Evolutionary conservation across 2,888 invertebrate genomes (phyloP).

Genomic region (Mythimna vitellina): DNA sequence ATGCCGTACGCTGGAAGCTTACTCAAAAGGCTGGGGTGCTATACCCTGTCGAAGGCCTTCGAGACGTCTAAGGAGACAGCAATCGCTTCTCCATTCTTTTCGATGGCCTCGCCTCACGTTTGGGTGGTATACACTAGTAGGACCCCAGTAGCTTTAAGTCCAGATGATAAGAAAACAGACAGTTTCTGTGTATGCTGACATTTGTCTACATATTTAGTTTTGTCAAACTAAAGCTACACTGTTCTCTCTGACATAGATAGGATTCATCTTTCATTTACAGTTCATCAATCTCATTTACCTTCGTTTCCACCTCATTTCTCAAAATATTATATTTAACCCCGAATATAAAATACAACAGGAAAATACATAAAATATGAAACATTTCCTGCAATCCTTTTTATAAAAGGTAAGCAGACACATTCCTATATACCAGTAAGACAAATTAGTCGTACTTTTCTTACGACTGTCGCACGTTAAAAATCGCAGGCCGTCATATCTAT

Average conservation of each 20-base stretch:
- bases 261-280: background rate
- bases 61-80: too few species aligned
- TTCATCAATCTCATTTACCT: too few species aligned
- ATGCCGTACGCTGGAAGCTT: too few species aligned
- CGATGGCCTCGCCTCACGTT: too few species aligned
- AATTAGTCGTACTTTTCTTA: slow-evolving; percentile 48
- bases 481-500: slow-evolving; percentile 53
- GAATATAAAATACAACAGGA: slow-evolving; percentile 12
- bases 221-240: background rate
- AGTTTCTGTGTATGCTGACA: background rate
- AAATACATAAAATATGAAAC: background rate
- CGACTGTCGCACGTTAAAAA: slow-evolving; percentile 47
- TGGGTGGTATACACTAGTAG: too few species aligned
- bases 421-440: slow-evolving; percentile 30
- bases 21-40: too few species aligned
- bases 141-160: too few species aligned
- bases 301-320: background rate
- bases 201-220: background rate
- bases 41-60: too few species aligned
- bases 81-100: too few species aligned
- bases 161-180: too few species aligned
- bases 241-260: too few species aligned
- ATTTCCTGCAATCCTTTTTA: slow-evolving; percentile 17
- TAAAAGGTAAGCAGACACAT: slow-evolving; percentile 19
- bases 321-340: background rate